Evolutionary conservation across 2,888 invertebrate species (phyloP), one percentile per base, ranked within the genome.

Genomic region (Pterobdella sp.): DNA sequence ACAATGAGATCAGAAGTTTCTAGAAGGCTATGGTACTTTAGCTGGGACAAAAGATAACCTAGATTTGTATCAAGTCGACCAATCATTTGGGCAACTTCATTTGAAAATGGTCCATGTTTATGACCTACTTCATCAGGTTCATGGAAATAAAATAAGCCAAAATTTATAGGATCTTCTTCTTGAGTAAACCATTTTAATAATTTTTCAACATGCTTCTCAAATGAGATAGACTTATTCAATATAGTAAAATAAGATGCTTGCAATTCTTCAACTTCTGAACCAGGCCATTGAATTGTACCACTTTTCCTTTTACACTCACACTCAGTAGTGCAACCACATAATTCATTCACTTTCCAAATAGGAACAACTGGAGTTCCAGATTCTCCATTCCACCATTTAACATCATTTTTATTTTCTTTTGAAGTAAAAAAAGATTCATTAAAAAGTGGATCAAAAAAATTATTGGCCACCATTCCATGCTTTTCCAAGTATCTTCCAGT

Each of bases 211-310:
- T 79, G 77, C 3, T 76, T 77, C 72, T 79, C 72, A 71, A 79
- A 78, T 42, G 76, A 80, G 3, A 86, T 78, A 3, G 78, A 74
- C 78, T 76, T 72, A 74, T 86, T 81, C 65, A 77, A 77, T 60
- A 74, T 68, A 37, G 74, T 75, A 29, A 64, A 74, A 29, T 78
- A 75, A 1, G 77, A 73, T 34, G 80, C 79, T 63, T 65, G 67
- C 36, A 76, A 84, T 78, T 77, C 78, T 71, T 81, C 80, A 37
- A 88, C 87, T 49, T 85, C 80, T 69, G 86, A 84, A 0, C 90
- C 90, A 2, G 89, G 89, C 90, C 90, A 90, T 88, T 89, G 89
- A 84, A 89, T 86, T 1, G 86, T 85, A 0, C 89, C 90, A 73
- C 88, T 89, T 77, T 86, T 83, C 69, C 88, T 85, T 34, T 84